Conservation (phyloP, 2,797 vertebrate species). For the Sebastolobus alascanus region DNA sequence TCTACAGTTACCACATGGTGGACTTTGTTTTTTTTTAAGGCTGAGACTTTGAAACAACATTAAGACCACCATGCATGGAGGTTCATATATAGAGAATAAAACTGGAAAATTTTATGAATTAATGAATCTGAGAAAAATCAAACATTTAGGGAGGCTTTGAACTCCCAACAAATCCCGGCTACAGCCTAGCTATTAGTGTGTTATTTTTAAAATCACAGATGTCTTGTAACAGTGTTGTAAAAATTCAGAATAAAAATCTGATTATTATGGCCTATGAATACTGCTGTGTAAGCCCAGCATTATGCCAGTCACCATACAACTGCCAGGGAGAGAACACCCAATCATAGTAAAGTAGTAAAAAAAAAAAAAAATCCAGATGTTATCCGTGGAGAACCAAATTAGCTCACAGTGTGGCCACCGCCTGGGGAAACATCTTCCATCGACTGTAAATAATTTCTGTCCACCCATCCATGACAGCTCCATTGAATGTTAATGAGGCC, state of each 20-base stretch:
- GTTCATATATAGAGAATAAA: neutral
- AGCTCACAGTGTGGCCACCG: slow-evolving; percentile 44
- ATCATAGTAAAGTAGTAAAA: slow-evolving; percentile 1
- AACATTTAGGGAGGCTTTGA: no score
- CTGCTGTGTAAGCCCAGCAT: neutral
- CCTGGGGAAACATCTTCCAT: slow-evolving; percentile 46
- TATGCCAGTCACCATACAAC: neutral
- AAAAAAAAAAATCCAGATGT: slow-evolving; percentile 40
- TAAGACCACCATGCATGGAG: neutral
- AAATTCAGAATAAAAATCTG: no score
- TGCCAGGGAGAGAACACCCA: neutral
- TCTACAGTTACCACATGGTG: neutral
- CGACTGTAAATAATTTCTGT: slow-evolving; percentile 50
- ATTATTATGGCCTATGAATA: neutral
- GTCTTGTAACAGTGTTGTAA: neutral
- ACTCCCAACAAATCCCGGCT: neutral
- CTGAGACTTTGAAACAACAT: neutral
- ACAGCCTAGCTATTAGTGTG: neutral
- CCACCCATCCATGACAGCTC: slow-evolving; percentile 50
- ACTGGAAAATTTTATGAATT: neutral
- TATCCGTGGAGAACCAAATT: slow-evolving; percentile 16
- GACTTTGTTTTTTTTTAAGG: neutral
- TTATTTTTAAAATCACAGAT: neutral
- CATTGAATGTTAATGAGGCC: slow-evolving; percentile 69
- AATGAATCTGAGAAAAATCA: neutral